A percentile compares a stretch with the other conserved stretches of the same genome.
phyloP scores from a whole-genome alignment of 2,113 vertebrate genomes.

The Pseudorectes ferrugineus region DNA sequence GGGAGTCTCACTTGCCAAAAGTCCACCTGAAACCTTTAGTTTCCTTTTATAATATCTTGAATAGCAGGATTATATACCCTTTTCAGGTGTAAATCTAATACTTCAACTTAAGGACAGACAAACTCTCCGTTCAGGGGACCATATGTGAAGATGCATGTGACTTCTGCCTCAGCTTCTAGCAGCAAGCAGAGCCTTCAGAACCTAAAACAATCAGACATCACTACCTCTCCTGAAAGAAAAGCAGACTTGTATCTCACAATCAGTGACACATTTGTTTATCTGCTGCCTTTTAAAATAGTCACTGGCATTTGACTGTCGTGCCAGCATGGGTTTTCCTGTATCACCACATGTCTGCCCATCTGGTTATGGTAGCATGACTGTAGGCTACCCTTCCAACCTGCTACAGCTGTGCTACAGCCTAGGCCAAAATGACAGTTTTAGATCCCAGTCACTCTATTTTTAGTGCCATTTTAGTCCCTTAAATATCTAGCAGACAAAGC shows the following conservation, averaged over 20 bases:
- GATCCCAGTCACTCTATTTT: neutral
- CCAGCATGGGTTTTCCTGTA: neutral
- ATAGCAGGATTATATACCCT: neutral
- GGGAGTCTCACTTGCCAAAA: neutral
- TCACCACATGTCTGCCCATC: neutral
- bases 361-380: neutral
- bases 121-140: neutral
- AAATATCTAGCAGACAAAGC: neutral
- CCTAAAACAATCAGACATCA: neutral
- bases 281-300: neutral
- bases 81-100: neutral
- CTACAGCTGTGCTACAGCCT: neutral
- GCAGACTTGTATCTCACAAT: neutral
- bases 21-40: neutral
- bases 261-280: neutral
- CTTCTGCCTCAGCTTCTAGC: neutral
- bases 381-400: neutral
- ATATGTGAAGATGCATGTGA: neutral
- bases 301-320: fast-evolving
- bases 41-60: neutral
- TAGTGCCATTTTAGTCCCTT: neutral
- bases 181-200: neutral
- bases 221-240: neutral
- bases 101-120: neutral
- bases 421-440: neutral